Evolutionary conservation across 53 echinoderm and acorn worm genomes (phyloP).

Genomic region (Apostichopus leukothele): DNA sequence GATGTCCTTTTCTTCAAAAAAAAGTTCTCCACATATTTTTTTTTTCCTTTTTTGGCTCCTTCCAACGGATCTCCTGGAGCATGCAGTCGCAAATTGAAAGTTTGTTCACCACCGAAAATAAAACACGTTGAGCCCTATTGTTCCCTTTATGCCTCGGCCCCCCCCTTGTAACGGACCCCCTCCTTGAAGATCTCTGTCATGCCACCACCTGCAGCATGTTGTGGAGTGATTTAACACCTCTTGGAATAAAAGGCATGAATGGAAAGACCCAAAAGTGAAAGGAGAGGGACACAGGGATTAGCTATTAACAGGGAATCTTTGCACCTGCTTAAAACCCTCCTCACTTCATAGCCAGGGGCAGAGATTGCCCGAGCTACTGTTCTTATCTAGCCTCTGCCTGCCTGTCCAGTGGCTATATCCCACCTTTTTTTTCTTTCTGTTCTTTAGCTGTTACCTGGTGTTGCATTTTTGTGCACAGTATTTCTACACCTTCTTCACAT

Average conservation of each 20-base stretch:
- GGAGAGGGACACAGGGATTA: constrained; percentile 21
- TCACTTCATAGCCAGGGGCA: constrained; percentile 16
- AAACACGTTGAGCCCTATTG: constrained; percentile 16
- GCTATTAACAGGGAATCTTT: constrained; percentile 24
- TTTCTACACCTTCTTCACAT: constrained; percentile 25
- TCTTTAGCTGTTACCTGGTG: too few species aligned
- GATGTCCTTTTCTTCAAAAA: background rate
- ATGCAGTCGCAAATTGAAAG: constrained; percentile 14
- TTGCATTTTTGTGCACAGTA: background rate
- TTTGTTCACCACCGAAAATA: constrained; percentile 22
- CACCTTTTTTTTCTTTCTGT: background rate
- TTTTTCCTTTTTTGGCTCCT: background rate
- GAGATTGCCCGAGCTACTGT: background rate
- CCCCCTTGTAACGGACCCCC: constrained; percentile 17
- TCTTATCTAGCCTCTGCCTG: background rate
- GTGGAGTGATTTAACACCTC: constrained; percentile 23
- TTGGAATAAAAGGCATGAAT: background rate
- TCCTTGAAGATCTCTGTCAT: background rate
- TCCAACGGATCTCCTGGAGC: constrained; percentile 1
- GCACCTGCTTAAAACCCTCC: constrained; percentile 25
- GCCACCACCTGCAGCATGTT: constrained; percentile 19
- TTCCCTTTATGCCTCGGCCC: background rate
- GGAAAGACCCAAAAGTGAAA: constrained; percentile 1
- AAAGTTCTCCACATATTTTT: background rate
- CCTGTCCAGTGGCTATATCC: too few species aligned